A percentile compares a stretch with the other conserved stretches of the same genome.
phyloP scores from a whole-genome alignment of 1,140 invertebrate species.

The Microvelia longipes region DNA sequence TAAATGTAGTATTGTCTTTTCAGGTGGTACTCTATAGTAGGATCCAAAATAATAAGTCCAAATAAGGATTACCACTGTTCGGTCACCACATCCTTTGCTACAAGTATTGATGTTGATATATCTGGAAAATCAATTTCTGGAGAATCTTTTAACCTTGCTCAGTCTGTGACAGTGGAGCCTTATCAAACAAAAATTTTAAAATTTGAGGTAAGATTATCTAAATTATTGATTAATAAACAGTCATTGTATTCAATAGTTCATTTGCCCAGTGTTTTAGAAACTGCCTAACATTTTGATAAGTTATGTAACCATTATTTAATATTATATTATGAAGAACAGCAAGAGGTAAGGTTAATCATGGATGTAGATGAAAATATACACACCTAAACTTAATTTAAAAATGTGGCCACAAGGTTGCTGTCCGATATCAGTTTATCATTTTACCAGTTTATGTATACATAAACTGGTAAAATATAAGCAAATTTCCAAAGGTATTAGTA shows the following conservation, averaged over 20 bases:
- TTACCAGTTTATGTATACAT: no score
- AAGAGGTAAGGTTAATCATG: not conserved
- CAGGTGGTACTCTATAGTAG: conserved; percentile 62
- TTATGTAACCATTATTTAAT: not conserved
- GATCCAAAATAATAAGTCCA: conserved; percentile 58
- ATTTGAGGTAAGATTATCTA: no score
- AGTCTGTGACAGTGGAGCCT: conserved; percentile 47
- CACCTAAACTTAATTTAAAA: no score
- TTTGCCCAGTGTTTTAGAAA: not conserved
- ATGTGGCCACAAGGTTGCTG: no score
- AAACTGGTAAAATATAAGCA: no score
- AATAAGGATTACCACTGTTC: conserved; percentile 69
- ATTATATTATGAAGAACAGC: not conserved
- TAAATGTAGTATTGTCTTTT: no score
- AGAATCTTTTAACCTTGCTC: conserved; percentile 43
- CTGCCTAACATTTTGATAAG: not conserved
- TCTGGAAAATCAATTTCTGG: conserved; percentile 51
- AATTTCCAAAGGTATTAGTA: no score
- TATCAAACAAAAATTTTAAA: conserved; percentile 49
- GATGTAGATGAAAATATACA: not conserved
- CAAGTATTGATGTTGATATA: conserved; percentile 51
- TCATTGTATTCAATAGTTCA: not conserved
- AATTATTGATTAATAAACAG: no score
- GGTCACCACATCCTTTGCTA: conserved; percentile 50
- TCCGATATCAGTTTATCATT: no score